Evolutionary conservation across 2,888 invertebrate species (phyloP).

Genomic region (Endomychus coccineus): DNA sequence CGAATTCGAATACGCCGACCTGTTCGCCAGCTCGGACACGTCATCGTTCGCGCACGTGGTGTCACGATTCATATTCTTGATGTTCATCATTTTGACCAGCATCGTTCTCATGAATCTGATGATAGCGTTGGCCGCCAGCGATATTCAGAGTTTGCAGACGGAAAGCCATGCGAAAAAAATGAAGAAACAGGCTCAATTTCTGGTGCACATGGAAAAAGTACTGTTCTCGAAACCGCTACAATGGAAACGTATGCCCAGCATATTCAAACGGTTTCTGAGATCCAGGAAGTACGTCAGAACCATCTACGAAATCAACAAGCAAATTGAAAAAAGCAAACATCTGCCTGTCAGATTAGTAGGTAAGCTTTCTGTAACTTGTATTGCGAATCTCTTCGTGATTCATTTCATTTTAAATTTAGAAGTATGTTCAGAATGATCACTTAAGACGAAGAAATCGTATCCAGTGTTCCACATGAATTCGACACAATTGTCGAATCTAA

Average conservation of each 20-base stretch:
- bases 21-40: constrained; percentile 30
- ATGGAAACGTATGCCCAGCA: constrained; percentile 3
- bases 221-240: constrained; percentile 7
- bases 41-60: constrained; percentile 16
- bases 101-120: constrained; percentile 52
- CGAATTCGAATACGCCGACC: constrained; percentile 46
- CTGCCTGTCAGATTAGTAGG: constrained; percentile 8
- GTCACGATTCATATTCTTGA: constrained; percentile 45
- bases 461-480: too few species aligned
- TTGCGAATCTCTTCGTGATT: too few species aligned
- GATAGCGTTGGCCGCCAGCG: constrained; percentile 50
- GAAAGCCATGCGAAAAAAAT: constrained; percentile 36
- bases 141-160: constrained; percentile 40
- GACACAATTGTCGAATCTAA: too few species aligned
- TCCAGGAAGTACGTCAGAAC: constrained; percentile 9
- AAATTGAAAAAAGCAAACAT: constrained; percentile 8
- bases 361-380: too few species aligned
- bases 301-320: constrained; percentile 6
- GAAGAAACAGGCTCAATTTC: constrained; percentile 40
- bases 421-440: too few species aligned
- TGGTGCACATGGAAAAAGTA: constrained; percentile 38
- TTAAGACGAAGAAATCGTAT: too few species aligned
- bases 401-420: too few species aligned
- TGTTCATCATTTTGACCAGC: constrained; percentile 48
- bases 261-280: constrained; percentile 6